Conservation (phyloP, 2,113 vertebrate species). For the Anhinga anhinga region DNA sequence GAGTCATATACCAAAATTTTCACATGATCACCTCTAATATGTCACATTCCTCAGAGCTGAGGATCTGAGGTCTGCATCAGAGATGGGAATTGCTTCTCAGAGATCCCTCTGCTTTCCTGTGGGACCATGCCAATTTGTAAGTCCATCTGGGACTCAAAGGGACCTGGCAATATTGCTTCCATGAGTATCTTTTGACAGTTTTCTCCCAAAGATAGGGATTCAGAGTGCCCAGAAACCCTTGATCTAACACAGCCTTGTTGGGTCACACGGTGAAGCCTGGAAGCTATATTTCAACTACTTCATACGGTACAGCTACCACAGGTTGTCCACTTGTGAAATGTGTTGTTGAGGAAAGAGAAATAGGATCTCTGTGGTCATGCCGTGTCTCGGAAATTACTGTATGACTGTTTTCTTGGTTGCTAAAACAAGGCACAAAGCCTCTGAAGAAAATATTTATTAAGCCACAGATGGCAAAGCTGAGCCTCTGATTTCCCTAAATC, state of each 20-base stretch:
- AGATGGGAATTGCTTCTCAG: background rate
- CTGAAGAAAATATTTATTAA: conserved; percentile 66
- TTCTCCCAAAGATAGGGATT: background rate
- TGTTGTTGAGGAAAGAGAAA: background rate
- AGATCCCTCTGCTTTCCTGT: background rate
- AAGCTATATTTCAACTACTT: background rate
- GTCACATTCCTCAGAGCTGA: background rate
- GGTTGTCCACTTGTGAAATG: background rate
- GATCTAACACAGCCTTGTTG: background rate
- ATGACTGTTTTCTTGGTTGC: conserved; percentile 17
- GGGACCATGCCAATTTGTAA: background rate
- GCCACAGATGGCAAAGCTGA: conserved; percentile 65
- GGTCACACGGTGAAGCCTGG: background rate
- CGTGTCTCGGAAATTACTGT: background rate
- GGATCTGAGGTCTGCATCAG: background rate
- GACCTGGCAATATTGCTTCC: background rate
- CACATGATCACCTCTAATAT: background rate
- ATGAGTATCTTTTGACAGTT: background rate
- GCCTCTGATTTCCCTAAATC: conserved; percentile 70
- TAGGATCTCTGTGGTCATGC: background rate
- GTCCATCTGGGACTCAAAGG: background rate
- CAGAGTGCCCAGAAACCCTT: background rate
- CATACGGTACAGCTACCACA: background rate
- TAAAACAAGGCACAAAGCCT: conserved; percentile 61
- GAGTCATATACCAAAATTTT: background rate